Conservation (phyloP, 1,140 invertebrate genomes). For the Drosophila chauvacae region DNA sequence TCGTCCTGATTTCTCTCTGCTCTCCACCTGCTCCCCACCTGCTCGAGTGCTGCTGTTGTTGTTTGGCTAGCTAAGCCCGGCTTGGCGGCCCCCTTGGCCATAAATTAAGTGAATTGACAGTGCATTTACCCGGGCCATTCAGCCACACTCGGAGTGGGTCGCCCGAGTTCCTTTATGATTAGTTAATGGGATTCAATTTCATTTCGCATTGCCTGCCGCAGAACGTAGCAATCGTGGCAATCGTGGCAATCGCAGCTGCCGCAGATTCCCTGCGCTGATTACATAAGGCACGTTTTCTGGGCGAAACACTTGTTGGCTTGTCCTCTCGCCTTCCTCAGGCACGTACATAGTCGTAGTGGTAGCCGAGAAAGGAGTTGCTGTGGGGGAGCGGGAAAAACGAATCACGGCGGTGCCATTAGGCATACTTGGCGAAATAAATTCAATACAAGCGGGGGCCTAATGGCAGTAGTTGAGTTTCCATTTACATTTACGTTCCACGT, state of each 20-base stretch:
- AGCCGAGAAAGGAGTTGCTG: slow-evolving; percentile 12
- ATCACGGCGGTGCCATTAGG: slow-evolving; percentile 66
- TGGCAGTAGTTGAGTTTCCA: slow-evolving; percentile 45
- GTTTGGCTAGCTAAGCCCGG: slow-evolving; percentile 31
- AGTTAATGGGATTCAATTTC: slow-evolving; percentile 78
- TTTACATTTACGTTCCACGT: slow-evolving; percentile 24
- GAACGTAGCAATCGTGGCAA: slow-evolving; percentile 39
- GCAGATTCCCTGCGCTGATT: slow-evolving; percentile 39
- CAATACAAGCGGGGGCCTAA: slow-evolving; percentile 50
- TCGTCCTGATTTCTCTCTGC: slow-evolving; percentile 33
- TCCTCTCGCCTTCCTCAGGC: slow-evolving; percentile 3
- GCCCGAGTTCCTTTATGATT: slow-evolving; percentile 62
- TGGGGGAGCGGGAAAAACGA: slow-evolving; percentile 28
- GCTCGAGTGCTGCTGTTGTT: slow-evolving; percentile 23
- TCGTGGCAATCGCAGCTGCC: slow-evolving; percentile 47
- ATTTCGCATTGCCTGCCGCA: slow-evolving; percentile 58
- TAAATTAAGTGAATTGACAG: slow-evolving; percentile 68
- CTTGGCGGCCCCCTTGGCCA: slow-evolving; percentile 43
- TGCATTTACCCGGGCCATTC: slow-evolving; percentile 62
- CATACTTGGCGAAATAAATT: slow-evolving; percentile 61
- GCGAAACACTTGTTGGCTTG: slow-evolving; percentile 52
- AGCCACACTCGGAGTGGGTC: slow-evolving; percentile 5
- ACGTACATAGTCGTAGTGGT: slow-evolving; percentile 35
- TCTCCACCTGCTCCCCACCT: slow-evolving; percentile 6
- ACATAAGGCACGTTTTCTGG: slow-evolving; percentile 47